These are phyloP conservation scores for Sphenopsis melanotis DNA, from an alignment of 2,797 vertebrate genomes.

Conservation along the genomic window DNA sequence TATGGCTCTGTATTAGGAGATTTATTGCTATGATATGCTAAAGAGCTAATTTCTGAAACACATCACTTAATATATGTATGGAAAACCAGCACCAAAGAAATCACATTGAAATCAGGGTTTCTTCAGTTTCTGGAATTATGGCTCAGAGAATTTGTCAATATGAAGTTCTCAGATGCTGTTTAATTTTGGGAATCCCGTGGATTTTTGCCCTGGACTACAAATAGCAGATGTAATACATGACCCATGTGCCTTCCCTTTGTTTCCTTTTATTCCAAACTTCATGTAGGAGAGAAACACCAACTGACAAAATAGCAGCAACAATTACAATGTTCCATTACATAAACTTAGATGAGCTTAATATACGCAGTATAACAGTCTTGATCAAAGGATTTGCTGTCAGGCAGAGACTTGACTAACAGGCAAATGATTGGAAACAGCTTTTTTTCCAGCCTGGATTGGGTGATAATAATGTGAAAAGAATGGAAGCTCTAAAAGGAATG, in stretches of 20 bases:
- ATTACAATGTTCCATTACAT: neutral
- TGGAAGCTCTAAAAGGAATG: neutral
- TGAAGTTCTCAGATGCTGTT: neutral
- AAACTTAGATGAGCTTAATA: slow-evolving; percentile 1
- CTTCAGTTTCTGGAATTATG: neutral
- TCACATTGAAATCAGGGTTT: neutral
- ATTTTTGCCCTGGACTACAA: neutral
- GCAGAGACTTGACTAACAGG: neutral
- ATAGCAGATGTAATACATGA: neutral
- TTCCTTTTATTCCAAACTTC: neutral
- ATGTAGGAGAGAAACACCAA: neutral
- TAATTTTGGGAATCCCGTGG: neutral
- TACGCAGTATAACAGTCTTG: neutral
- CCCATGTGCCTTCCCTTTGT: neutral
- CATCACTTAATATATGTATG: neutral
- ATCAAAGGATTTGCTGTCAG: slow-evolving; percentile 33
- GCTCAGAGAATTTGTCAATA: neutral
- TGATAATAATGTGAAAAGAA: slow-evolving; percentile 23
- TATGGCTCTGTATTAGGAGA: neutral
- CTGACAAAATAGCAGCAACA: neutral
- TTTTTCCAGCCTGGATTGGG: neutral
- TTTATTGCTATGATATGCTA: neutral
- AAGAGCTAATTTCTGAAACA: neutral
- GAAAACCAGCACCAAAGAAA: neutral
- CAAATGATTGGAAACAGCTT: slow-evolving; percentile 27